A percentile compares a stretch with the other conserved stretches of the same genome.
These are phyloP conservation scores for Arctocebus calabarensis DNA, from an alignment of 2,797 vertebrate genomes.

Conservation along the genomic window DNA sequence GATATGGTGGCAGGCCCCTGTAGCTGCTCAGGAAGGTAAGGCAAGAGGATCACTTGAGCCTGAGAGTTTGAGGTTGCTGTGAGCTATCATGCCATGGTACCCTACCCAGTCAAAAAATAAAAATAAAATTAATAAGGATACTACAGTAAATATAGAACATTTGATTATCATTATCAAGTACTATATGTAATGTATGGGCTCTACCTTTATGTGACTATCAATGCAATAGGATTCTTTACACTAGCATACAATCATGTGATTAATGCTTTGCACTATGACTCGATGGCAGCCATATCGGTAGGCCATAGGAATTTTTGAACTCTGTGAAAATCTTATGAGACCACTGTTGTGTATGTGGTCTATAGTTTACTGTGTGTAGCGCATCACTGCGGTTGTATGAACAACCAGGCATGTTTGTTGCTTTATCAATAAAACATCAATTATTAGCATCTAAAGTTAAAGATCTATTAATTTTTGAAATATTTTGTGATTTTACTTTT, in stretches of 20 bases:
- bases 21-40: too few species aligned
- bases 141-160: neutral
- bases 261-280: neutral
- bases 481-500: slow-evolving; percentile 16
- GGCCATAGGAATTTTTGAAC: neutral
- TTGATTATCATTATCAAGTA: neutral
- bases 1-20: too few species aligned
- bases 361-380: neutral
- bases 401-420: neutral
- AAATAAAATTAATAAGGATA: too few species aligned
- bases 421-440: neutral
- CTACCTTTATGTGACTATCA: neutral
- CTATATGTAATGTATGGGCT: neutral
- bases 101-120: too few species aligned
- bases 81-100: too few species aligned
- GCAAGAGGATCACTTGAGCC: too few species aligned
- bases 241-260: neutral
- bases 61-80: too few species aligned
- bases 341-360: neutral
- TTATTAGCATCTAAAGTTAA: slow-evolving; percentile 9
- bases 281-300: neutral
- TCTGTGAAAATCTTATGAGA: neutral
- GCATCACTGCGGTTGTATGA: neutral
- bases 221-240: neutral
- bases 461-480: neutral